Evolutionary conservation across 2,113 vertebrate species (phyloP), one percentile per base, ranked within the genome.

Genomic region (Puntigrus tetrazona): DNA sequence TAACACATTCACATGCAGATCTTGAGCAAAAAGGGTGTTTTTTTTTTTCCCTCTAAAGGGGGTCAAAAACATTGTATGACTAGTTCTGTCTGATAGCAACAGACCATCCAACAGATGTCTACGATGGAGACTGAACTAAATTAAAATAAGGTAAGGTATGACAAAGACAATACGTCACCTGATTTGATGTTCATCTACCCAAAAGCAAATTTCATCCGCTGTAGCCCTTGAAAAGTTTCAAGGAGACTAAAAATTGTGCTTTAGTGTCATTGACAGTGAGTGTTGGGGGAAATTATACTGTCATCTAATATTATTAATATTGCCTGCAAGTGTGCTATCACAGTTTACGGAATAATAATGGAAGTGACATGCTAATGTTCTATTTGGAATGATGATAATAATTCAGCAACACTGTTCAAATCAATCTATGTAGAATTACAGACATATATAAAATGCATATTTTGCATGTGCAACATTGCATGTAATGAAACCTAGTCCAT

Each of bases 221-320:
- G n/a, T 8, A 55, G 20, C 52, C 52, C 52, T 9, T n/a, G 52
- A 55, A n/a, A n/a, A 76, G 18, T 76, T 76, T 76, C 73, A 50
- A 50, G 16, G 41, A 20, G 72, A 50, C 16, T 50, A 22, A 75
- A 74, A 74, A 25, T 29, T n/a, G 16, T 74, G 36, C 67, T 72
- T 72, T 9, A 41, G 1, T 18, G 14, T 47, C 7, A 18, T 25
- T 47, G 6, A 72, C 43, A 50, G 27, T 73, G 70, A 73, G 70
- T 1, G n/a, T 45, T 45, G 13, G n/a, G 41, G 25, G n/a, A 45
- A 34, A 67, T 34, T 34, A 67, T 36, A 47, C 7, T 47, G 7
- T 27, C 41, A 47, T 47, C n/a, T 7, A 4, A 47, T 14, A 27
- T 73, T 43, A 16, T 27, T 45, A 45, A 45, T 27, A 16, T 18